phyloP scores from a whole-genome alignment of 2,797 vertebrate genomes.

The Calcarius lapponicus region DNA sequence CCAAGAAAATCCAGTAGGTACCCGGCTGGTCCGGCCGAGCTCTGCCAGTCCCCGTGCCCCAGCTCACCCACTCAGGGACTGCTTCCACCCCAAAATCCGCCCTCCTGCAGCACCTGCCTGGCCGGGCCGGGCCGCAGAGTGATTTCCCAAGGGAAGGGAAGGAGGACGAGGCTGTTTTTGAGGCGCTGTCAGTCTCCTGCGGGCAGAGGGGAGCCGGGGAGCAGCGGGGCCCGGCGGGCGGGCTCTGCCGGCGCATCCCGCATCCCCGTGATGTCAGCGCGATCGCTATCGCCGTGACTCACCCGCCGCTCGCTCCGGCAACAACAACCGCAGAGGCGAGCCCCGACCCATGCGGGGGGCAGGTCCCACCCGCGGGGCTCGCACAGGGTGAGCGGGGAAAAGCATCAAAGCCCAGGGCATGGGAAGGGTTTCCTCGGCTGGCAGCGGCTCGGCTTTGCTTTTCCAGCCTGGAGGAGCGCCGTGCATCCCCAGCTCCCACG shows the following conservation, averaged over 20 bases:
- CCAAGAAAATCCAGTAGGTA: constrained; percentile 99
- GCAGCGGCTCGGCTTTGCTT: background rate
- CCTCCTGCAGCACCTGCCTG: background rate
- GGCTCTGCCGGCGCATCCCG: background rate
- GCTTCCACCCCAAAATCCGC: background rate
- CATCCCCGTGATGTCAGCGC: background rate
- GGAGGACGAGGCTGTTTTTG: background rate
- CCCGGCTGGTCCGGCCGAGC: background rate
- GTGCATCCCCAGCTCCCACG: background rate
- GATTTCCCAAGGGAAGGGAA: background rate
- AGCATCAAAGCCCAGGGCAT: background rate
- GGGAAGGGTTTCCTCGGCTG: background rate
- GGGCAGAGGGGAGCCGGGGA: background rate
- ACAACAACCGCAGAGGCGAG: background rate
- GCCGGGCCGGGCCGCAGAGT: accelerated
- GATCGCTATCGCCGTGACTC: constrained; percentile 37
- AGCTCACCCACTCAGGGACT: accelerated
- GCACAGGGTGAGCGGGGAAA: background rate
- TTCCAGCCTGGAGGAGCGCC: background rate
- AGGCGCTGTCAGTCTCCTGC: background rate
- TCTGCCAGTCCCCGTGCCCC: accelerated
- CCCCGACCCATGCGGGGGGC: background rate
- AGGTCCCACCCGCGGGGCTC: background rate
- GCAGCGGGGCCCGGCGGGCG: background rate
- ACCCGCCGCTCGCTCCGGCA: background rate